Percentiles rank a stretch among this genome's conserved stretches.
phyloP scores from a whole-genome alignment of 2,113 vertebrate species.

The Oncorhynchus mykiss region DNA sequence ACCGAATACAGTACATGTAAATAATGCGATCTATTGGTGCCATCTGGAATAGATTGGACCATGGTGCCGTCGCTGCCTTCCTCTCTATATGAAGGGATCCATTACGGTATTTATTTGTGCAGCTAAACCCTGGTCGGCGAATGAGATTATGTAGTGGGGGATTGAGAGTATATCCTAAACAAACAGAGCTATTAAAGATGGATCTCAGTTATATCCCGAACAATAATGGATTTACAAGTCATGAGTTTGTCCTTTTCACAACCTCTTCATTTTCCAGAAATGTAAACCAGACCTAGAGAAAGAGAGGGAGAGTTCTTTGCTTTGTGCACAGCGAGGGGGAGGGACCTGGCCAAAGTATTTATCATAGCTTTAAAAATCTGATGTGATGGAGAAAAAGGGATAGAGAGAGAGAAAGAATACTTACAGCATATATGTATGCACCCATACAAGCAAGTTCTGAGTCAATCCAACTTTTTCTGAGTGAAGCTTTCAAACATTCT shows the following conservation, averaged over 20 bases:
- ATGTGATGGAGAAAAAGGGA: not conserved
- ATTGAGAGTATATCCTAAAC: slow-evolving; percentile 62
- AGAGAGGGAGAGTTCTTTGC: slow-evolving; percentile 34
- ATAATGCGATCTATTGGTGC: slow-evolving; percentile 87
- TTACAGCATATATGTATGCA: not conserved
- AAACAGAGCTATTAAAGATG: slow-evolving; percentile 64
- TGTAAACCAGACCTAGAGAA: slow-evolving; percentile 67
- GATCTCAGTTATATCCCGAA: slow-evolving; percentile 64
- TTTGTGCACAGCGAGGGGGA: slow-evolving; percentile 33
- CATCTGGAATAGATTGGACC: slow-evolving; percentile 91
- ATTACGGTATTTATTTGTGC: slow-evolving; percentile 88
- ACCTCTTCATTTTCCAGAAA: slow-evolving; percentile 71
- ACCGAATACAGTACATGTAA: slow-evolving; percentile 85
- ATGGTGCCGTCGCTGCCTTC: slow-evolving; percentile 71
- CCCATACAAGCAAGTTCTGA: not conserved
- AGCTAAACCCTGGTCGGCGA: slow-evolving; percentile 75
- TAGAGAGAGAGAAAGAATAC: not conserved
- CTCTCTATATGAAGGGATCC: slow-evolving; percentile 65
- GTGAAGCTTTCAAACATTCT: not conserved
- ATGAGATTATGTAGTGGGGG: slow-evolving; percentile 67
- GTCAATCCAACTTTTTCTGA: not conserved
- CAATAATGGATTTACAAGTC: slow-evolving; percentile 74
- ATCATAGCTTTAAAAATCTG: slow-evolving; percentile 48
- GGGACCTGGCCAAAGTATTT: slow-evolving; percentile 37
- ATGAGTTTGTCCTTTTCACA: slow-evolving; percentile 47